Evolutionary conservation across 2,113 vertebrate genomes (phyloP).

Genomic region (Entomyzon cyanotis): DNA sequence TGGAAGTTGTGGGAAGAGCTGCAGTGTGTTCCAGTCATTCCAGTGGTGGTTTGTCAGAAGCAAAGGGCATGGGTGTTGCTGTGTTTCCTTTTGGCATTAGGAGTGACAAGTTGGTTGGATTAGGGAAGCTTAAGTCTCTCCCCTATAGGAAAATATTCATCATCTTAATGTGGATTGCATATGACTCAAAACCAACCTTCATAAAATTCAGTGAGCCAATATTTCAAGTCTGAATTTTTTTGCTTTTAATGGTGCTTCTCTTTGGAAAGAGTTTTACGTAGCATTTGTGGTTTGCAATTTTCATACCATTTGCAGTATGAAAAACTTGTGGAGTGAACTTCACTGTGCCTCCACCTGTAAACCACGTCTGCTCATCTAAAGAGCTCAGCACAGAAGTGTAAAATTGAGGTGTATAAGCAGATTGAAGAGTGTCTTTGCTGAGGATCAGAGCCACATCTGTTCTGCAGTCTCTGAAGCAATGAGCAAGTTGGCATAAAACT

Average conservation of each 20-base stretch:
- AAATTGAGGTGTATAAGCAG: neutral
- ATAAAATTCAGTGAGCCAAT: constrained; percentile 11
- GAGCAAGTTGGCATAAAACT: neutral
- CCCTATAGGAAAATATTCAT: constrained; percentile 63
- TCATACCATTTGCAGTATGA: neutral
- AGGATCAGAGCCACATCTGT: neutral
- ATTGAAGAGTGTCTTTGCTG: neutral
- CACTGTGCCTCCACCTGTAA: neutral
- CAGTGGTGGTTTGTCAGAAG: constrained; percentile 45
- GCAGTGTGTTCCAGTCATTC: constrained; percentile 36
- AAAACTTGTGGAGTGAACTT: neutral
- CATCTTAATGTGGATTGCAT: constrained; percentile 30
- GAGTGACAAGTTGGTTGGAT: constrained; percentile 37
- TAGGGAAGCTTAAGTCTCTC: constrained; percentile 52
- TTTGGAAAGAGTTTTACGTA: neutral
- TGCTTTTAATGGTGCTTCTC: neutral
- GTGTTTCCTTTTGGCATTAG: constrained; percentile 56
- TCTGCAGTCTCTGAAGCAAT: rapidly evolving
- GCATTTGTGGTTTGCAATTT: neutral
- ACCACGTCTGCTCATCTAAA: neutral
- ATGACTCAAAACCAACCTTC: constrained; percentile 59
- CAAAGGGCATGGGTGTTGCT: constrained; percentile 52
- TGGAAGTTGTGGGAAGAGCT: constrained; percentile 38
- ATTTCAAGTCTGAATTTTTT: constrained; percentile 15
- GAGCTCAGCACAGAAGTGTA: neutral